A percentile compares a stretch with the other conserved stretches of the same genome.
Evolutionary conservation across 2,888 invertebrate species (phyloP).

Genomic region (Tortrix viridana): DNA sequence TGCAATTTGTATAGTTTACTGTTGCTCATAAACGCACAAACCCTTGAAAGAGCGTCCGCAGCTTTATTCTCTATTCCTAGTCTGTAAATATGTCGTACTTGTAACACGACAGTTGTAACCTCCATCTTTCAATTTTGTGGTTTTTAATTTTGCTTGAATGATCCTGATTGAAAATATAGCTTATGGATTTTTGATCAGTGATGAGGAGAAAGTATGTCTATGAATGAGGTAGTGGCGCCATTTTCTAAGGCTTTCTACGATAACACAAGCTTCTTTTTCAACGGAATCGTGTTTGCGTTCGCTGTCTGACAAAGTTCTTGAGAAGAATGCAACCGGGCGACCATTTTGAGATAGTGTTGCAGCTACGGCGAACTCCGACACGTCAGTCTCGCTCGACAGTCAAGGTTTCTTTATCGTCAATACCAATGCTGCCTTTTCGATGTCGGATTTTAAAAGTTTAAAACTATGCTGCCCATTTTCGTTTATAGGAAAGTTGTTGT

Average conservation of each 20-base stretch:
- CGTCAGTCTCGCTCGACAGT: too few relatives aligned
- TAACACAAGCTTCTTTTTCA: constrained; percentile 26
- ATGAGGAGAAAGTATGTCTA: constrained; percentile 25
- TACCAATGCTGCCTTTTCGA: too few relatives aligned
- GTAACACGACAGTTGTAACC: constrained; percentile 40
- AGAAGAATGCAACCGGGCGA: too few relatives aligned
- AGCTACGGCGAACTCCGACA: too few relatives aligned
- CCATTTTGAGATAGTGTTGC: too few relatives aligned
- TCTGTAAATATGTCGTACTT: constrained; percentile 43
- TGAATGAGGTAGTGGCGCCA: constrained; percentile 32
- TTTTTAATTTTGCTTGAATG: constrained; percentile 40
- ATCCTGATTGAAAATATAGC: too few relatives aligned
- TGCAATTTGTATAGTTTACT: constrained; percentile 22
- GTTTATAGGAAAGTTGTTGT: constrained; percentile 24
- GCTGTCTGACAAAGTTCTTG: too few relatives aligned
- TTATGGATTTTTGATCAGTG: constrained; percentile 40
- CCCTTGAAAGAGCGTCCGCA: constrained; percentile 40
- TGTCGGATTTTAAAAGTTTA: too few relatives aligned
- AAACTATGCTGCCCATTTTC: constrained; percentile 5
- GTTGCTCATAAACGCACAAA: constrained; percentile 20
- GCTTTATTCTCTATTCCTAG: constrained; percentile 40
- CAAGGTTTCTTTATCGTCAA: too few relatives aligned
- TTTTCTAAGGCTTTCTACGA: too few relatives aligned
- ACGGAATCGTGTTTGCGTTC: too few relatives aligned
- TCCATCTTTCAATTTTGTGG: constrained; percentile 40